phyloP scores from a whole-genome alignment of 2,888 invertebrate genomes.

The Julus scandinavius region DNA sequence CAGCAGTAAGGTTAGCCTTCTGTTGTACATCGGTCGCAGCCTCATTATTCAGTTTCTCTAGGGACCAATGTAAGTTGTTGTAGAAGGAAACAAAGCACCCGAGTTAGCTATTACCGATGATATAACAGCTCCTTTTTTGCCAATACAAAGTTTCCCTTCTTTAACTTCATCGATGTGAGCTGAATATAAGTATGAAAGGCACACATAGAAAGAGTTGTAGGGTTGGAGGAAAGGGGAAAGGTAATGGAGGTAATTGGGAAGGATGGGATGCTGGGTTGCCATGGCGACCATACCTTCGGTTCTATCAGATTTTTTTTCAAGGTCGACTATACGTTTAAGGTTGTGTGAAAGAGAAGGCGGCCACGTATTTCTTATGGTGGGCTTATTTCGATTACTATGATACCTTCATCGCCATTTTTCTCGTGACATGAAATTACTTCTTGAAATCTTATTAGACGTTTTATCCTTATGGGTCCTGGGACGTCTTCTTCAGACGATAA shows the following conservation, averaged over 20 bases:
- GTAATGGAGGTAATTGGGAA: slow-evolving; percentile 19
- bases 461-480: not conserved
- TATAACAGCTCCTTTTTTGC: slow-evolving; percentile 17
- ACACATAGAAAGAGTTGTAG: not conserved
- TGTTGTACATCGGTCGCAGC: not conserved
- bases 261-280: slow-evolving; percentile 43
- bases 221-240: not conserved
- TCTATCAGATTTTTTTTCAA: slow-evolving; percentile 37
- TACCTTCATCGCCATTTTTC: not conserved
- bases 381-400: slow-evolving; percentile 20
- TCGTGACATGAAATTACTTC: slow-evolving; percentile 1
- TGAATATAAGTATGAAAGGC: not conserved
- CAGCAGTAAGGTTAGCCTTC: not conserved
- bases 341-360: not conserved
- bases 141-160: not conserved
- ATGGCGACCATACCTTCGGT: not conserved
- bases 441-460: not conserved
- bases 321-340: slow-evolving; percentile 23
- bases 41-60: not conserved
- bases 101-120: slow-evolving; percentile 24
- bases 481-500: not conserved
- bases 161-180: slow-evolving; percentile 14
- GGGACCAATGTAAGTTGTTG: slow-evolving; percentile 11
- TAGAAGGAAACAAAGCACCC: slow-evolving; percentile 13
- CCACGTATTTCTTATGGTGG: not conserved